Evolutionary conservation across 2,888 invertebrate genomes (phyloP).

Genomic region (Colostygia pectinataria): DNA sequence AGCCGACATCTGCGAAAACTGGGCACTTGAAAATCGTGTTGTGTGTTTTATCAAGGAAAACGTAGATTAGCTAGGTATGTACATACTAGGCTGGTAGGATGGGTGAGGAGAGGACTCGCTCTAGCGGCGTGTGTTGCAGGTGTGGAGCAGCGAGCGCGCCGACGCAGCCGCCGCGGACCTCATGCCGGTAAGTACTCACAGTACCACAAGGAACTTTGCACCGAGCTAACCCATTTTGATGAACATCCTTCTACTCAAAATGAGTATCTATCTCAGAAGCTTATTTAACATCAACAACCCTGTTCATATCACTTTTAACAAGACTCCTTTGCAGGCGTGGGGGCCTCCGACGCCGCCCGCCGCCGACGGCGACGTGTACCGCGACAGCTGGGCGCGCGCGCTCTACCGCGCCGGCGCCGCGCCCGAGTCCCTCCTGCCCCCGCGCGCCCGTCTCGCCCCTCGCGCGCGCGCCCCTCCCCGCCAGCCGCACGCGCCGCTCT

Average conservation of each 20-base stretch:
- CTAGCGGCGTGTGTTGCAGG: slow-evolving; percentile 77
- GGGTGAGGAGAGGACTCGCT: too few species aligned
- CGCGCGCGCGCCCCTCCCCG: slow-evolving; percentile 89
- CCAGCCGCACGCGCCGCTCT: slow-evolving; percentile 89
- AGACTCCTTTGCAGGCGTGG: slow-evolving; percentile 1
- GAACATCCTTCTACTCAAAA: too few species aligned
- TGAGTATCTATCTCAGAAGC: too few species aligned
- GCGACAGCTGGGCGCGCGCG: slow-evolving; percentile 92
- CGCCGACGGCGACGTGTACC: slow-evolving; percentile 95
- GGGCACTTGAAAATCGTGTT: too few species aligned
- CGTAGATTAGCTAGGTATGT: too few species aligned
- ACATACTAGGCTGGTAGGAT: too few species aligned
- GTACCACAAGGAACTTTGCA: too few species aligned
- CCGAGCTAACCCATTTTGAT: too few species aligned
- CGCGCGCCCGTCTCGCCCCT: slow-evolving; percentile 86
- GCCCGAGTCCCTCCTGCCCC: slow-evolving; percentile 83
- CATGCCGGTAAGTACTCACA: slow-evolving; percentile 87
- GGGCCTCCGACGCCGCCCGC: slow-evolving; percentile 96
- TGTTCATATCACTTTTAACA: too few species aligned
- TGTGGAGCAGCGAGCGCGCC: slow-evolving; percentile 89
- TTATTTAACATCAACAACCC: too few species aligned
- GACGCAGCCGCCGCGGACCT: slow-evolving; percentile 85
- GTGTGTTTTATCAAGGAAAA: too few species aligned
- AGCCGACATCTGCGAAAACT: too few species aligned
- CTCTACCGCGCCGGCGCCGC: slow-evolving; percentile 90